Base-by-base conservation (phyloP, 2,113 vertebrate genomes). In the Chloropsis hardwickii region DNA sequence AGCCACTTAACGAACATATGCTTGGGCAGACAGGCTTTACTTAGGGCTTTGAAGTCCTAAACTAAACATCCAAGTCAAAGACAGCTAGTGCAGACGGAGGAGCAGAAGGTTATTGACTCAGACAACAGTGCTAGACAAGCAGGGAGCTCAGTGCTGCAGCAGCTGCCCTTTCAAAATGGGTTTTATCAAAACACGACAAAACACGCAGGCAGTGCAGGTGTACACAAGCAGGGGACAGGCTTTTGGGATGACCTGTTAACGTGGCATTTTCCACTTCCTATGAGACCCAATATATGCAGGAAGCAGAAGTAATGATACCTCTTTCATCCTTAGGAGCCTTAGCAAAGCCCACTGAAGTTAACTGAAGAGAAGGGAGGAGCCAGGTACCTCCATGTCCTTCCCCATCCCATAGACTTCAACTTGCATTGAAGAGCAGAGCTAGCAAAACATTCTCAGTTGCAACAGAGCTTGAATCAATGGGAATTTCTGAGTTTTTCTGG, bases 251-350 rank as follows among this genome's bases (percentile, higher is more conserved):
- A 82, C 73, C 18, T 81, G 17, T 85, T 44, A 53, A n/a, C 24
- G 47, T 0, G 0, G 42, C 6, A 8, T 66, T 92, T 84, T 50
- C 47, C 27, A 11, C 44, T 81, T 72, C 15, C 1, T 0, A 3
- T 61, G 35, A 85, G 53, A 57, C 20, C 31, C 9, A 19, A 8
- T 10, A 22, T 13, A 18, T 27, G 31, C 14, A 61, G 45, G 15
- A 89, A 79, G 40, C 35, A 87, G 73, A 37, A 79, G 25, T 0
- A 0, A 3, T 9, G 48, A 47, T 22, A 40, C 7, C 12, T 45
- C 28, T 29, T 61, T 40, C 54, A 78, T 37, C 31, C 31, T 48
- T 23, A 40, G 0, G 1, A 40, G 12, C 27, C 71, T n/a, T 17
- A 33, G 28, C 48, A 56, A 60, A 60, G 8, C 17, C 16, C 25